Evolutionary conservation across 2,888 invertebrate genomes (phyloP).

Genomic region (Cantharis rustica): DNA sequence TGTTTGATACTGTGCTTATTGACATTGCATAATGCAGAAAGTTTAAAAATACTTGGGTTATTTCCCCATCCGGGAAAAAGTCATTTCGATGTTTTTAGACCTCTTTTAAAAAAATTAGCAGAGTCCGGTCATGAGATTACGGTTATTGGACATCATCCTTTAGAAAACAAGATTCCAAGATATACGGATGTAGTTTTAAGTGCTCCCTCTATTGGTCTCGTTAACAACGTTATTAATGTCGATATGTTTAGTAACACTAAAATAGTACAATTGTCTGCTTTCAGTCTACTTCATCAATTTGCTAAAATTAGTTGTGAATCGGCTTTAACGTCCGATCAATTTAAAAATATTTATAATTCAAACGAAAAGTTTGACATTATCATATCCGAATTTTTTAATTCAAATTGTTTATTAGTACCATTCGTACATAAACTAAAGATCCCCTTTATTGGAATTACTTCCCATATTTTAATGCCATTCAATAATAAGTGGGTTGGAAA

Average conservation of each 20-base stretch:
- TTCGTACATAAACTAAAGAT: constrained; percentile 65
- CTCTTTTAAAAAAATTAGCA: constrained; percentile 64
- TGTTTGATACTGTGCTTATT: background rate
- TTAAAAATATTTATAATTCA: constrained; percentile 7
- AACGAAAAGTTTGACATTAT: constrained; percentile 67
- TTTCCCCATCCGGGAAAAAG: constrained; percentile 74
- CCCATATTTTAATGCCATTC: constrained; percentile 58
- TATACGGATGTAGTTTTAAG: constrained; percentile 63
- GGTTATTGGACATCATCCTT: constrained; percentile 68
- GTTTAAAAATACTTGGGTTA: constrained; percentile 63
- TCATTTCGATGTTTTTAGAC: constrained; percentile 69
- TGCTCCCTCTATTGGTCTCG: no score
- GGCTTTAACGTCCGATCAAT: constrained; percentile 39
- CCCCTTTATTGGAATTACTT: constrained; percentile 59
- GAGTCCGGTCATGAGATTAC: constrained; percentile 69
- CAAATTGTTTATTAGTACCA: constrained; percentile 67
- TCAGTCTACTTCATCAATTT: constrained; percentile 6
- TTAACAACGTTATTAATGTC: background rate
- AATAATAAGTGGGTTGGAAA: constrained; percentile 56
- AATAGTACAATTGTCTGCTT: background rate
- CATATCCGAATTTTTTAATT: constrained; percentile 72
- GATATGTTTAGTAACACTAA: background rate
- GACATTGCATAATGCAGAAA: background rate
- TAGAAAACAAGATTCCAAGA: constrained; percentile 56
- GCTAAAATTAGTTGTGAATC: constrained; percentile 18